Evolutionary conservation across 1,140 invertebrate species (phyloP).

Genomic region (Sitodiplosis mosellana): DNA sequence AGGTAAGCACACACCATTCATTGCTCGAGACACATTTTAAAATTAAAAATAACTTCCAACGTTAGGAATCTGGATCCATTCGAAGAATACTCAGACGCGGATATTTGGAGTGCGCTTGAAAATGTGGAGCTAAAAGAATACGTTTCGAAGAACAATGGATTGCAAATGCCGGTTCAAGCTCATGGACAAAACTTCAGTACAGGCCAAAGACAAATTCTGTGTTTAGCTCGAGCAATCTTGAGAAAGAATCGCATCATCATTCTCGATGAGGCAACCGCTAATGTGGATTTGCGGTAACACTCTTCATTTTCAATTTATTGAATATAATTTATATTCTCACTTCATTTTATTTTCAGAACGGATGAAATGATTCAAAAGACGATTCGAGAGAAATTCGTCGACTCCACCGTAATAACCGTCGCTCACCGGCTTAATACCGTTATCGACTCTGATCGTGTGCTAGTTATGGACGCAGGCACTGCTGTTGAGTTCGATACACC

Average conservation of each 20-base stretch:
- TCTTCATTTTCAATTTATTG: too few species aligned
- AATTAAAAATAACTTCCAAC: conserved; percentile 23
- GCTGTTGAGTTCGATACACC: conserved; percentile 42
- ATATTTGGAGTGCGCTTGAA: conserved; percentile 43
- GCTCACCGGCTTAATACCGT: conserved; percentile 54
- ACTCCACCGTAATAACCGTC: conserved; percentile 44
- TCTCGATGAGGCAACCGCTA: conserved; percentile 38
- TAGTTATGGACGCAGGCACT: conserved; percentile 35
- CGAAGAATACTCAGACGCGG: conserved; percentile 32
- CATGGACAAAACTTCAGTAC: conserved; percentile 49
- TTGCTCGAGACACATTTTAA: background rate
- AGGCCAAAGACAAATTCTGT: conserved; percentile 52
- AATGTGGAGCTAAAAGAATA: conserved; percentile 32
- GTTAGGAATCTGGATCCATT: conserved; percentile 42
- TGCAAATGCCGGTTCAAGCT: conserved; percentile 35
- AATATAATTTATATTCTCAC: too few species aligned
- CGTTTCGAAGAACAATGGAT: conserved; percentile 21
- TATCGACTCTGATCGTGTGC: conserved; percentile 42
- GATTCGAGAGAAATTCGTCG: conserved; percentile 27
- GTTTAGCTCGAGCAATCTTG: conserved; percentile 49
- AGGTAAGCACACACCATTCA: background rate
- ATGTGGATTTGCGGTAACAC: conserved; percentile 27
- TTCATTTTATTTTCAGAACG: conserved; percentile 10
- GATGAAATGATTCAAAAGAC: conserved; percentile 31
- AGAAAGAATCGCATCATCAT: conserved; percentile 46